Evolutionary conservation across 2,797 vertebrate species (phyloP).

Genomic region (Anableps anableps): DNA sequence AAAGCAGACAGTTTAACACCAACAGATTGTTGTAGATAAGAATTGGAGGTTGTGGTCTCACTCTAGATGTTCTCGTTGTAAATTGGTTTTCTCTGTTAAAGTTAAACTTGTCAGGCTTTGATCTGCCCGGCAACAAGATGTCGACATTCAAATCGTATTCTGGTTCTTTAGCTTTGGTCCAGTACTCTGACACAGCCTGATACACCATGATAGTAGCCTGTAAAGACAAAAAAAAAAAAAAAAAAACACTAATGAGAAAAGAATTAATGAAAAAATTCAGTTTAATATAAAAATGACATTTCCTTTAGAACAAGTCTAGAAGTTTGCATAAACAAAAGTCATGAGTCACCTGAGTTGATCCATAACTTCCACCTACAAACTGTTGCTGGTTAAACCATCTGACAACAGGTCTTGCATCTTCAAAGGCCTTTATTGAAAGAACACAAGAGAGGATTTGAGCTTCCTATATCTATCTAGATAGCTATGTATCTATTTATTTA

Average conservation of each 20-base stretch:
- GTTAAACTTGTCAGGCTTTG: slow-evolving; percentile 10
- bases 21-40: neutral
- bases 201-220: slow-evolving; percentile 89
- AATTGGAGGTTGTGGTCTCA: slow-evolving; percentile 44
- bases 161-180: slow-evolving; percentile 46
- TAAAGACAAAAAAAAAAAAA: neutral
- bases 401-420: slow-evolving; percentile 57
- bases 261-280: neutral
- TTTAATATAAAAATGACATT: neutral
- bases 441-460: neutral
- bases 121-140: slow-evolving; percentile 78
- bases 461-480: neutral
- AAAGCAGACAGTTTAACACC: neutral
- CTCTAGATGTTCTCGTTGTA: slow-evolving; percentile 77
- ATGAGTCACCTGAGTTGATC: slow-evolving; percentile 87
- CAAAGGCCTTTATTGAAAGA: slow-evolving; percentile 50
- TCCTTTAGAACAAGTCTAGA: neutral
- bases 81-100: slow-evolving; percentile 68
- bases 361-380: slow-evolving; percentile 75
- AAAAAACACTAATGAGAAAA: neutral
- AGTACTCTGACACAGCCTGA: slow-evolving; percentile 86
- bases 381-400: slow-evolving; percentile 85
- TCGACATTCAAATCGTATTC: slow-evolving; percentile 81
- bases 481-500: too few species aligned
- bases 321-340: neutral